Evolutionary conservation across 2,888 invertebrate genomes (phyloP).

Genomic region (Drosophila macrospina): DNA sequence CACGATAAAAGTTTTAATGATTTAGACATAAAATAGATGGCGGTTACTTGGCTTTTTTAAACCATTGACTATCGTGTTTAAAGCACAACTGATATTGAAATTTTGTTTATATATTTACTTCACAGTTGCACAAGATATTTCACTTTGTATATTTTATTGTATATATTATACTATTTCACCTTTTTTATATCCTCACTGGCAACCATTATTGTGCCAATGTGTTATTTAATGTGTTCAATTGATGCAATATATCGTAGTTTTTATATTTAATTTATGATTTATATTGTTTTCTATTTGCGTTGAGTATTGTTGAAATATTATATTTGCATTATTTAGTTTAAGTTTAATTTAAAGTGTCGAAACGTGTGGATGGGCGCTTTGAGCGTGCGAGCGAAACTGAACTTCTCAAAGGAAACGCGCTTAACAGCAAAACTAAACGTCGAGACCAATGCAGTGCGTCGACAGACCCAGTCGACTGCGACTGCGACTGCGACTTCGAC

Average conservation of each 20-base stretch:
- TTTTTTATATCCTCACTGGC: slow-evolving; percentile 63
- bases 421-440: slow-evolving; percentile 60
- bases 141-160: neutral
- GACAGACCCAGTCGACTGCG: slow-evolving; percentile 40
- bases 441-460: slow-evolving; percentile 20
- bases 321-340: neutral
- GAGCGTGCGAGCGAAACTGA: slow-evolving; percentile 78
- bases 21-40: neutral
- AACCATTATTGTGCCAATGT: slow-evolving; percentile 42
- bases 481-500: slow-evolving; percentile 29
- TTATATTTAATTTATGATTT: no score
- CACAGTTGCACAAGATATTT: neutral
- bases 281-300: no score
- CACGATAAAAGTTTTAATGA: neutral
- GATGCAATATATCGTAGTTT: no score
- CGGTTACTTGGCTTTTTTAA: neutral
- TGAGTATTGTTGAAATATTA: neutral
- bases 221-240: neutral
- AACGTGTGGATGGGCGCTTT: slow-evolving; percentile 61
- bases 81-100: no score
- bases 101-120: neutral
- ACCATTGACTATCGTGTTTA: no score
- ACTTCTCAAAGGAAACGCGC: slow-evolving; percentile 76
- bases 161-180: no score
- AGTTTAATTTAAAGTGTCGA: slow-evolving; percentile 36